Percentiles rank a stretch among this genome's conserved stretches.
phyloP scores from a whole-genome alignment of 2,888 invertebrate species.

The Drosophila leonis region DNA sequence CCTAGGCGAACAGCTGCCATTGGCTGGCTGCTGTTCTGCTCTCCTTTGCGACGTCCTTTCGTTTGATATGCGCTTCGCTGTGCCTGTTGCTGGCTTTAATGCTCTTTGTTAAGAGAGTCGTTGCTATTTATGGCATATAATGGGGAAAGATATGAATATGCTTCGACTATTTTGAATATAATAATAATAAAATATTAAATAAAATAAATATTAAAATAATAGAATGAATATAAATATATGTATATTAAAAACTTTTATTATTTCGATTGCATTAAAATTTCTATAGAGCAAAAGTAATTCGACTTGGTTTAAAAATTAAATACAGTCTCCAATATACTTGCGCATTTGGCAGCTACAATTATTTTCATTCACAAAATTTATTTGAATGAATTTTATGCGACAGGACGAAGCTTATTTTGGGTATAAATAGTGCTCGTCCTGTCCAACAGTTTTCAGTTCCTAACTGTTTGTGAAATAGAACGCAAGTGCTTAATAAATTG shows the following conservation, averaged over 20 bases:
- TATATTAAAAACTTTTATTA: not conserved
- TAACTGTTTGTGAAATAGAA: constrained; percentile 26
- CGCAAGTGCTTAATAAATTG: not conserved
- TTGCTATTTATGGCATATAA: too few relatives aligned
- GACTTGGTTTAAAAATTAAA: accelerated
- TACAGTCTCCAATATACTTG: not conserved
- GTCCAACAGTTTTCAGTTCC: constrained; percentile 41
- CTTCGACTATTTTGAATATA: too few relatives aligned
- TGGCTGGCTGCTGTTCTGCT: constrained; percentile 43
- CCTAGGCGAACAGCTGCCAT: constrained; percentile 41
- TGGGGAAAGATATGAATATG: too few relatives aligned
- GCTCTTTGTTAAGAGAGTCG: constrained; percentile 10
- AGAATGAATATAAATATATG: too few relatives aligned
- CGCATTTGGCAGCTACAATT: constrained; percentile 8
- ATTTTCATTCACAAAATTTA: constrained; percentile 21
- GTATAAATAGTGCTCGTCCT: constrained; percentile 64
- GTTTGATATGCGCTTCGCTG: constrained; percentile 16
- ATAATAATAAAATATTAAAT: not conserved
- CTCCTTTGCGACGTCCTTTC: constrained; percentile 25
- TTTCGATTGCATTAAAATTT: not conserved
- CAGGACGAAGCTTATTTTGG: constrained; percentile 25
- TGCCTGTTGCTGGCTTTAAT: constrained; percentile 23
- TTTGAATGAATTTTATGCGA: constrained; percentile 28
- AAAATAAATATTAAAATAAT: not conserved
- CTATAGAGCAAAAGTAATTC: constrained; percentile 15